Evolutionary conservation across 2,113 vertebrate species (phyloP).

Genomic region (Hylia prasina): DNA sequence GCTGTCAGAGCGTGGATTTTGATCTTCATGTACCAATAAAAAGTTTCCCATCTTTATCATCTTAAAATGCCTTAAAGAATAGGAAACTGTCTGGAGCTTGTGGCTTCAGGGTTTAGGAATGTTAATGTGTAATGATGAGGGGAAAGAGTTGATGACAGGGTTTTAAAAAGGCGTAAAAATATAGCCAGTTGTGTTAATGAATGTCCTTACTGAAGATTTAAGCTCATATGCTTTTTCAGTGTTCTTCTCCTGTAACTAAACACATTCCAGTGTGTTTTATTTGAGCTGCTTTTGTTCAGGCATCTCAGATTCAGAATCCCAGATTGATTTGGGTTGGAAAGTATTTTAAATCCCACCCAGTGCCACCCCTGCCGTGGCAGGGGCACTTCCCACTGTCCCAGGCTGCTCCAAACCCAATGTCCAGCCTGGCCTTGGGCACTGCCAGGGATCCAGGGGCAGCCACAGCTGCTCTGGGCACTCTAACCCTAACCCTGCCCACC

Average conservation of each 20-base stretch:
- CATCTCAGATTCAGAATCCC: neutral
- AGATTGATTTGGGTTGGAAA: neutral
- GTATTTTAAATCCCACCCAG: rapidly evolving
- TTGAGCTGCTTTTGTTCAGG: neutral
- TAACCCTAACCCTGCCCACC: neutral
- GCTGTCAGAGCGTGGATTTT: neutral
- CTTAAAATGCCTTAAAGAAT: neutral
- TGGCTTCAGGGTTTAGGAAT: neutral
- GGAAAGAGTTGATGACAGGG: neutral
- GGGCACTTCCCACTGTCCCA: neutral
- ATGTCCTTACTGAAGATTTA: neutral
- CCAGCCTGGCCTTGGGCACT: neutral
- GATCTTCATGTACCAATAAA: neutral
- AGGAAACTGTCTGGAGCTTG: neutral
- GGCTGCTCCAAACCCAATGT: neutral
- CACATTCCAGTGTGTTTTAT: neutral
- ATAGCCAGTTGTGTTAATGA: neutral
- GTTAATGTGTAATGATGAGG: neutral
- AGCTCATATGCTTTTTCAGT: neutral
- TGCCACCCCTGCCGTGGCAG: neutral
- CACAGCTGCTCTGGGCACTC: neutral
- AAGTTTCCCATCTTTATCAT: neutral
- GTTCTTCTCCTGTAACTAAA: neutral
- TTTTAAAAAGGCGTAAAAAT: neutral
- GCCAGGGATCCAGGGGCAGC: neutral